Evolutionary conservation across 2,113 vertebrate genomes (phyloP).

Genomic region (Syngnathus floridae): DNA sequence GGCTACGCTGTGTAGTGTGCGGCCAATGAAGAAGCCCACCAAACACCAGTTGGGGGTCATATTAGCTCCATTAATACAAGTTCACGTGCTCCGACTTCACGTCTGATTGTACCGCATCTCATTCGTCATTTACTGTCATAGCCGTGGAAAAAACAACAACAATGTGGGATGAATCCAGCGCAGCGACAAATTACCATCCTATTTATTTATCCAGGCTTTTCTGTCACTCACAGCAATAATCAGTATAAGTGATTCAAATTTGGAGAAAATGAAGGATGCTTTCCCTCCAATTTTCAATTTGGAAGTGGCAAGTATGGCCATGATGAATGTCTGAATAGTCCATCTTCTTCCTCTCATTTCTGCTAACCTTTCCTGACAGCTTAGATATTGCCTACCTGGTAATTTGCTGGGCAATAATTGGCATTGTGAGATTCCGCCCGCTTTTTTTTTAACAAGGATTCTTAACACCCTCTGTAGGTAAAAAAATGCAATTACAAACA

Average conservation of each 20-base stretch:
- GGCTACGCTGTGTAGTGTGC: conserved; percentile 38
- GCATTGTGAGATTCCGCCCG: conserved; percentile 82
- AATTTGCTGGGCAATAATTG: conserved; percentile 94
- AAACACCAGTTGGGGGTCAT: conserved; percentile 41
- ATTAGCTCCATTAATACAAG: conserved; percentile 51
- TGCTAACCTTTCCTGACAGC: conserved; percentile 94
- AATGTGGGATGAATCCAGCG: conserved; percentile 40
- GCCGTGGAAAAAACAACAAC: conserved; percentile 20
- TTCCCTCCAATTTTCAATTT: conserved; percentile 80
- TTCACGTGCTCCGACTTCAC: conserved; percentile 29
- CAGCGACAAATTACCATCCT: conserved; percentile 53
- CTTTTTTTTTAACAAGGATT: conserved; percentile 85
- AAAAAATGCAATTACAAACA: conserved; percentile 96
- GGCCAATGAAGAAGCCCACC: conserved; percentile 51
- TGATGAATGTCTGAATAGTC: conserved; percentile 93
- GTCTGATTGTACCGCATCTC: conserved; percentile 21
- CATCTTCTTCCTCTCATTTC: conserved; percentile 82
- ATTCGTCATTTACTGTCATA: conserved; percentile 49
- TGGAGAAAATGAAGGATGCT: conserved; percentile 76
- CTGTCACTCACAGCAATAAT: conserved; percentile 74
- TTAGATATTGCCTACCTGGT: conserved; percentile 92
- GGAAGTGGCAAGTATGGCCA: conserved; percentile 75
- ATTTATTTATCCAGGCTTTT: conserved; percentile 56
- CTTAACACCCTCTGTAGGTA: conserved; percentile 99
- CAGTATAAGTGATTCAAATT: conserved; percentile 74